Evolutionary conservation across 2,113 vertebrate species (phyloP).

Genomic region (Hydrochoerus hydrochaeris): DNA sequence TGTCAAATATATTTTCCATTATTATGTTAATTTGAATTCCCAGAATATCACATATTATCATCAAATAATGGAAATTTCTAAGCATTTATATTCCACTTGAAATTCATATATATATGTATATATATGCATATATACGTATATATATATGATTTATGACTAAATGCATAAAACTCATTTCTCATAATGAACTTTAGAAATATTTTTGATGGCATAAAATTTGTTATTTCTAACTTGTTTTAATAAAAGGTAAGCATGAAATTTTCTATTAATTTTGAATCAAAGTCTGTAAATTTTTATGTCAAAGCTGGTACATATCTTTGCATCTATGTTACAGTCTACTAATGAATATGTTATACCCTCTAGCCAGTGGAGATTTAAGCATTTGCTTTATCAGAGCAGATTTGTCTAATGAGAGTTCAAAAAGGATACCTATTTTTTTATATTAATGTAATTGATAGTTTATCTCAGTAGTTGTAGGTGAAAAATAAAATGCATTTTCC

Average conservation of each 20-base stretch:
- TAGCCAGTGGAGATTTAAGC: background rate
- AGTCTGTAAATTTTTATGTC: background rate
- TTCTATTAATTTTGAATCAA: background rate
- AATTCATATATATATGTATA: background rate
- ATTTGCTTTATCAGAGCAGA: background rate
- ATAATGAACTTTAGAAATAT: background rate
- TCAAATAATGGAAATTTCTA: background rate
- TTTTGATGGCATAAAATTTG: background rate
- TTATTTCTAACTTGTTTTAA: background rate
- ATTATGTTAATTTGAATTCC: background rate
- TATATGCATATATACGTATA: background rate
- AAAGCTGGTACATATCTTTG: background rate
- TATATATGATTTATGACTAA: background rate
- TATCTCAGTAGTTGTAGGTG: background rate
- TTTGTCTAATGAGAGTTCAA: background rate
- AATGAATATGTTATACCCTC: background rate
- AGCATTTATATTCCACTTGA: background rate
- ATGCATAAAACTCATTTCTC: background rate
- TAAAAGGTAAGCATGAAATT: background rate
- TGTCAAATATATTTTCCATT: background rate
- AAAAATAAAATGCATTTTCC: background rate
- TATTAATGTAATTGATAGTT: background rate
- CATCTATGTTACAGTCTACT: background rate
- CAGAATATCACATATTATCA: background rate
- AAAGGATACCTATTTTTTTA: background rate